These are phyloP conservation scores for Ectropis grisescens DNA, from an alignment of 1,140 invertebrate species.

Conservation along the genomic window DNA sequence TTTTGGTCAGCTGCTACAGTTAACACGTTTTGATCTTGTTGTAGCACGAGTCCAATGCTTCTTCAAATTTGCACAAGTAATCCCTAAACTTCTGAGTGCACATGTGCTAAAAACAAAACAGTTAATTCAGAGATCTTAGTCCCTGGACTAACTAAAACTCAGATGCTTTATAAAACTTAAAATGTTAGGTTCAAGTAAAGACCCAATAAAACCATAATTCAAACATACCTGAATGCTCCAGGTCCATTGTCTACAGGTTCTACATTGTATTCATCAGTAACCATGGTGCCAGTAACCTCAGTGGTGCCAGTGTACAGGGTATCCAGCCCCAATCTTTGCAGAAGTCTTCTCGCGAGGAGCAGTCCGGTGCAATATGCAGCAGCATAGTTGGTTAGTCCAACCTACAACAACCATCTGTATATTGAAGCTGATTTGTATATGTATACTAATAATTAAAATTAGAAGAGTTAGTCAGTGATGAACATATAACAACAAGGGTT, in stretches of 20 bases:
- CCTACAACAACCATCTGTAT: constrained; percentile 53
- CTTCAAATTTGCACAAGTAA: too few species aligned
- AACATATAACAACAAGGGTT: constrained; percentile 53
- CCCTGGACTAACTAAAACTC: too few species aligned
- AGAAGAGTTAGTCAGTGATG: constrained; percentile 35
- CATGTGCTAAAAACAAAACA: too few species aligned
- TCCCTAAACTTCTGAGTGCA: too few species aligned
- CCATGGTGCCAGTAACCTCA: constrained; percentile 86
- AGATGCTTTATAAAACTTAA: too few species aligned
- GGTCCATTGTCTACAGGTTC: constrained; percentile 94
- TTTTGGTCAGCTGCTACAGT: too few species aligned
- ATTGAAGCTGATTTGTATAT: neutral
- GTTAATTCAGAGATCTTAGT: too few species aligned
- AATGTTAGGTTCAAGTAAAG: too few species aligned
- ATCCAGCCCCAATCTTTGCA: constrained; percentile 95
- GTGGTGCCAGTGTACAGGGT: constrained; percentile 90
- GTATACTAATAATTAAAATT: neutral
- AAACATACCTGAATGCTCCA: constrained; percentile 86
- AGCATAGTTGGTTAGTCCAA: constrained; percentile 99
- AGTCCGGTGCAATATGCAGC: constrained; percentile 98
- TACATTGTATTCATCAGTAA: constrained; percentile 93
- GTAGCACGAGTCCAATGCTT: too few species aligned
- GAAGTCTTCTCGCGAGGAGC: constrained; percentile 93
- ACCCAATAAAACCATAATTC: too few species aligned
- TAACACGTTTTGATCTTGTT: too few species aligned